Conservation (phyloP, 1,140 invertebrate species). For the Scylla paramamosain region DNA sequence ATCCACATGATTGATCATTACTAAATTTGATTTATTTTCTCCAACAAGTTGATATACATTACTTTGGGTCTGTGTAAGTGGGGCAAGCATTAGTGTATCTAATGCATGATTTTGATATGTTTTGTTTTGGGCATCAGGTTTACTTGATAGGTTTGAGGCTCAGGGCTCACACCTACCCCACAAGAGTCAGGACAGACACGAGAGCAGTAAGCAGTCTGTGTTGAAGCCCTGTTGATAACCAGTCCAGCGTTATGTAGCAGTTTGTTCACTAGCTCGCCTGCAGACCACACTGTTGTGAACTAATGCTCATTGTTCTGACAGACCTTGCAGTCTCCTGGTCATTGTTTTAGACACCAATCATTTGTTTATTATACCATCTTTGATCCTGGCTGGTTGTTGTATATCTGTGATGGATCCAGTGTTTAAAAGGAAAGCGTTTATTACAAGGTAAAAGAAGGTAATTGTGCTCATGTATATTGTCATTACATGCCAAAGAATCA, state of each 20-base stretch:
- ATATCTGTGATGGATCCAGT: conserved; percentile 70
- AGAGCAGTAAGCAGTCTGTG: conserved; percentile 57
- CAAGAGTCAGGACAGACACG: conserved; percentile 47
- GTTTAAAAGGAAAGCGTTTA: conserved; percentile 60
- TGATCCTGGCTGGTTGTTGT: conserved; percentile 69
- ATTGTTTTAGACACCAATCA: conserved; percentile 25
- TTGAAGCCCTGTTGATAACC: conserved; percentile 69
- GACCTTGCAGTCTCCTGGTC: conserved; percentile 21
- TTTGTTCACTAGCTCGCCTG: conserved; percentile 10
- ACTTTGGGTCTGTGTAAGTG: background rate
- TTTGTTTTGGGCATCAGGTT: conserved; percentile 52
- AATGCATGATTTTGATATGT: conserved; percentile 15
- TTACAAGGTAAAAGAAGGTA: conserved; percentile 51
- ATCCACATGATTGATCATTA: background rate
- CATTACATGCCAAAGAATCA: conserved; percentile 75
- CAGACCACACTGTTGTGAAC: conserved; percentile 17
- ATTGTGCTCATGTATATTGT: conserved; percentile 74
- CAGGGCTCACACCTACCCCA: conserved; percentile 69
- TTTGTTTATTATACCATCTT: conserved; percentile 31
- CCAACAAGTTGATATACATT: background rate
- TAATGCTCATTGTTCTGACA: conserved; percentile 33
- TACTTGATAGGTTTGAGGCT: background rate
- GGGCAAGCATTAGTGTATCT: conserved; percentile 38
- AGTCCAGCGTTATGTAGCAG: conserved; percentile 44
- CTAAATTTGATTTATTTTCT: background rate